Evolutionary conservation across 2,113 vertebrate species (phyloP).

Genomic region (Symphodus melops): DNA sequence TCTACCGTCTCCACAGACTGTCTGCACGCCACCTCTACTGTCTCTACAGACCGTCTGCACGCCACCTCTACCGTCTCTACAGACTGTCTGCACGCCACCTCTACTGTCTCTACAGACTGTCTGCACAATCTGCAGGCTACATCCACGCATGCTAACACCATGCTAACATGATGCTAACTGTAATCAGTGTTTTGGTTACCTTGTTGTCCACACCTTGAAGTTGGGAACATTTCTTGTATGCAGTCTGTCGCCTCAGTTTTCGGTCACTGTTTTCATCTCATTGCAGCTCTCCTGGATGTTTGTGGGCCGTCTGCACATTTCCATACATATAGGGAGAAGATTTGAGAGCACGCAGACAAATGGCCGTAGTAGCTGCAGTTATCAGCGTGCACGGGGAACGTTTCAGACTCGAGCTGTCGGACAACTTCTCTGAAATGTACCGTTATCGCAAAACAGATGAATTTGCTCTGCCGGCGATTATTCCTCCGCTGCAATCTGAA

Average conservation of each 20-base stretch:
- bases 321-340: conserved; percentile 56
- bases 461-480: conserved; percentile 74
- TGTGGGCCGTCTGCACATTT: conserved; percentile 44
- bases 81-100: too few relatives aligned
- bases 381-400: conserved; percentile 51
- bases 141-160: not conserved
- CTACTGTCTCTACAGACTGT: too few relatives aligned
- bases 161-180: not conserved
- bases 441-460: conserved; percentile 75
- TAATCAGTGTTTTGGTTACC: not conserved
- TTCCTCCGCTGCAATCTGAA: conserved; percentile 65
- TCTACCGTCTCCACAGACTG: too few relatives aligned
- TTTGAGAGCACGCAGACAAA: conserved; percentile 46
- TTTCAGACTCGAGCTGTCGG: conserved; percentile 69
- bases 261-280: not conserved
- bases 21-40: too few relatives aligned
- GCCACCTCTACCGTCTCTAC: too few relatives aligned
- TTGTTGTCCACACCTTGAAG: too few relatives aligned
- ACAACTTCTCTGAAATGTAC: conserved; percentile 69
- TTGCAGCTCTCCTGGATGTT: not conserved
- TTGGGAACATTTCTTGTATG: not conserved
- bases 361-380: conserved; percentile 38
- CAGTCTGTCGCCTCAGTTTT: not conserved
- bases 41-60: too few relatives aligned
- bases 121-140: not conserved